Percentiles rank a stretch among this genome's conserved stretches.
These are phyloP conservation scores for Ianthella basta DNA, from an alignment of 37 sponge, comb jelly and placozoan genomes.

Conservation along the genomic window DNA sequence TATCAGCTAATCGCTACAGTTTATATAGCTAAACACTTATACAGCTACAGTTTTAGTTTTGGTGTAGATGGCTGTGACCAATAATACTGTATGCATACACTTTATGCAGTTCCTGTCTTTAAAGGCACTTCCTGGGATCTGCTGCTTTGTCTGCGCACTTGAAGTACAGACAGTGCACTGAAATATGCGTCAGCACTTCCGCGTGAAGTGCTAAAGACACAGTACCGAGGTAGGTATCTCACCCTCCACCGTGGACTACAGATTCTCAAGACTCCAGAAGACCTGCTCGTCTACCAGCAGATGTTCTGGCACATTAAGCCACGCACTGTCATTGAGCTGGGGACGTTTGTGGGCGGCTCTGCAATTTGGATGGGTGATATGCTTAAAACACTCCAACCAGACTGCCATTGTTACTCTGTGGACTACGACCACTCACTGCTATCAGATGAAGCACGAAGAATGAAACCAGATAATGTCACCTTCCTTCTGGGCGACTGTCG, in stretches of 20 bases:
- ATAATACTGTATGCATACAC: no score
- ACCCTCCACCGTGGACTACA: conserved; percentile 23
- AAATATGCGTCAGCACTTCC: no score
- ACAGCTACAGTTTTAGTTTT: no score
- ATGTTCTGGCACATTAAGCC: conserved; percentile 52
- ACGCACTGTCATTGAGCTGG: conserved; percentile 69
- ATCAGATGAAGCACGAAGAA: conserved; percentile 5
- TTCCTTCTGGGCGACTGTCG: conserved; percentile 60
- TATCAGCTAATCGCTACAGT: no score
- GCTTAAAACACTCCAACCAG: conserved; percentile 12
- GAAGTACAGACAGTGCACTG: no score
- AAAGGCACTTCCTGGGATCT: no score
- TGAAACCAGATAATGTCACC: conserved; percentile 50
- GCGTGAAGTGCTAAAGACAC: not conserved
- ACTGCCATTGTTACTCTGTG: conserved; percentile 42
- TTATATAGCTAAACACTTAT: no score
- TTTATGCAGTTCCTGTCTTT: no score
- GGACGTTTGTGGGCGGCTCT: conserved; percentile 57
- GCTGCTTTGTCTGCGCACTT: no score
- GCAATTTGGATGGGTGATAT: conserved; percentile 67
- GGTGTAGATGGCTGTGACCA: no score
- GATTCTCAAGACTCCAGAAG: conserved; percentile 38
- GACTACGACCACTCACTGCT: conserved; percentile 62
- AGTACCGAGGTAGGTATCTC: conserved; percentile 28
- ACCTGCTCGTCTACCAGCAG: conserved; percentile 41